Base-by-base conservation (phyloP, 2,888 invertebrate genomes). In the Colletes collaris region DNA sequence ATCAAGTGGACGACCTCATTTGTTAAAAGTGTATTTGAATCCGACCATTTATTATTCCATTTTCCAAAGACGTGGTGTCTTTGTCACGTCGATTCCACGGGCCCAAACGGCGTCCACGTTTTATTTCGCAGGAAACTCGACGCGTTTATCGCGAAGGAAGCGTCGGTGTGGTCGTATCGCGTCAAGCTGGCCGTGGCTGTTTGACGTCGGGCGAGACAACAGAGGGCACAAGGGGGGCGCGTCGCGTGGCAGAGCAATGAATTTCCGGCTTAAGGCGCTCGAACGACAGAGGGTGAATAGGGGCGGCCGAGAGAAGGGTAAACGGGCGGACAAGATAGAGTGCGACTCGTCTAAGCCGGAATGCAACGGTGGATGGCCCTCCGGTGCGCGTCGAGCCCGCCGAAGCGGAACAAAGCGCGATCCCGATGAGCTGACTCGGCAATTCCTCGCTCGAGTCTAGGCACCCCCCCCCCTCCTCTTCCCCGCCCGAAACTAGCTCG, bases 401-500 rank as follows among this genome's bases (percentile, higher is more conserved):
- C 79, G 69, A 74, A 73, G 62, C 79, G 83, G 87, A 86, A 89
- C 88, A 87, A 88, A 90, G 86, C 89, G 85, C 84, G 86, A 85
- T 87, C 88, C 81, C 87, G 79, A 90, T 86, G 88, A 89, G 89
- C 89, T 91, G 91, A 90, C 88, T 88, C 79, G 87, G 86, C 89
- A 83, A 88, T 88, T 90, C 83, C 83, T 74, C 79, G 85, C 82
- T 83, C 77, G 86, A 84, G 79, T 85, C 86, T 76, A 75, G 72
- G 16, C n/a, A n/a, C n/a, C 79, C 87, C 81, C 19, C 27, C 27
- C 27, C 0, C 27, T 2, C 27, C 27, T 27, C 27, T 27, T 0
- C 0, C 27, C 27, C 27, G 2, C 27, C 27, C 27, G 27, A 89
- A 89, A 86, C 84, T 87, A 83, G 84, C 83, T 64, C 86, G 84